Percentiles rank a stretch among this genome's conserved stretches.
Conservation (phyloP, 1,140 invertebrate species). For the Tetranychus cinnabarinus region DNA sequence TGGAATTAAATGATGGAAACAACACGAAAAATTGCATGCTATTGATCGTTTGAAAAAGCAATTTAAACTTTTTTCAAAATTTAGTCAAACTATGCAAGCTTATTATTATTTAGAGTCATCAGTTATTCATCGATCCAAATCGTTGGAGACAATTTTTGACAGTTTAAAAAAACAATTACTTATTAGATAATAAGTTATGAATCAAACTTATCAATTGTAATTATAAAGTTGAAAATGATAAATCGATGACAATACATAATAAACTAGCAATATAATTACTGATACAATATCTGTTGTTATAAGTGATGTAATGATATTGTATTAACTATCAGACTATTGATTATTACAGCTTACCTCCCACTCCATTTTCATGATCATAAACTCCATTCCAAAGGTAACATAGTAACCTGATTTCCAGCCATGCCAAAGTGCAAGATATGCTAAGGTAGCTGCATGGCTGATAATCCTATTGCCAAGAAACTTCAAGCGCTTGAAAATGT, state of each 20-base stretch:
- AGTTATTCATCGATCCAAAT: too few relatives aligned
- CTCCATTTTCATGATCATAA: conserved; percentile 60
- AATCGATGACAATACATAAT: not conserved
- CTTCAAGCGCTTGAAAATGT: conserved; percentile 71
- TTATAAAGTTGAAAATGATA: not conserved
- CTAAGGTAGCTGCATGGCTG: conserved; percentile 52
- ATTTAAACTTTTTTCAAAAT: too few relatives aligned
- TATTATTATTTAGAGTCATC: too few relatives aligned
- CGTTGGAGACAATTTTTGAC: too few relatives aligned
- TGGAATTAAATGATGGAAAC: not conserved
- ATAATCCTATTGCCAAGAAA: conserved; percentile 62
- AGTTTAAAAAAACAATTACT: too few relatives aligned
- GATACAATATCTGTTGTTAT: not conserved
- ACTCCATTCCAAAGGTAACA: conserved; percentile 71
- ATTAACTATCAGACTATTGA: not conserved
- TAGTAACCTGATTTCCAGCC: conserved; percentile 71
- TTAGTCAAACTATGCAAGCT: too few relatives aligned
- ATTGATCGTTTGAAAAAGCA: too few relatives aligned
- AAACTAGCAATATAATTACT: not conserved
- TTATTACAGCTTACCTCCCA: conserved; percentile 40
- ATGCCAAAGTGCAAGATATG: conserved; percentile 80
- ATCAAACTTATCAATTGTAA: not conserved
- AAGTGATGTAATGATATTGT: not conserved
- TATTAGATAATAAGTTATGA: too few relatives aligned
- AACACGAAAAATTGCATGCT: not conserved